These are phyloP conservation scores for Cheilosia impressa DNA, from an alignment of 2,888 invertebrate species.

Conservation along the genomic window DNA sequence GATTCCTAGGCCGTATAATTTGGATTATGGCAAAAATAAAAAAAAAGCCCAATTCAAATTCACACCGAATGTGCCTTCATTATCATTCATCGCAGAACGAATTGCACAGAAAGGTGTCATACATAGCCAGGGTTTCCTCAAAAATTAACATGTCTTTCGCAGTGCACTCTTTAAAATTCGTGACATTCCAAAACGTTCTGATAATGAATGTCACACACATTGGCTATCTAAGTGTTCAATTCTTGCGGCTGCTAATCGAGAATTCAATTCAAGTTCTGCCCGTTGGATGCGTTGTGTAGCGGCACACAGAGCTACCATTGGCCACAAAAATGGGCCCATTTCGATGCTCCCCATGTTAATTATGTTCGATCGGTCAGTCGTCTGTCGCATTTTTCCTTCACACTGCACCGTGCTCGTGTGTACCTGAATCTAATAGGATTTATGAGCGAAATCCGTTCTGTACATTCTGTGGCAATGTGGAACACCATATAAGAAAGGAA, in stretches of 20 bases:
- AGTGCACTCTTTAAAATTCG: conserved; percentile 1
- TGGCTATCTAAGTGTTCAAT: conserved; percentile 34
- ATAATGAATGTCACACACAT: conserved; percentile 4
- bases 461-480: conserved; percentile 2
- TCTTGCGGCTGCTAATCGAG: conserved; percentile 31
- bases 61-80: conserved; percentile 12
- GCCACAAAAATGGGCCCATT: conserved; percentile 24
- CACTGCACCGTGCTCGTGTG: background rate
- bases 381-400: conserved; percentile 56
- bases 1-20: conserved; percentile 32
- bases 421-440: conserved; percentile 53
- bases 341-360: conserved; percentile 49
- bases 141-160: no score
- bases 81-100: conserved; percentile 20
- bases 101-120: background rate
- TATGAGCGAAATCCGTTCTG: conserved; percentile 58
- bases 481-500: conserved; percentile 13
- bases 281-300: conserved; percentile 28
- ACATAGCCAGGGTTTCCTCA: background rate
- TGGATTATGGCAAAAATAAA: conserved; percentile 10
- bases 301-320: background rate
- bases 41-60: no score
- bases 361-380: conserved; percentile 24
- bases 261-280: conserved; percentile 46
- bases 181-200: no score